Evolutionary conservation across 2,113 vertebrate species (phyloP), one percentile per base, ranked within the genome.

Genomic region (Varanus komodoensis): DNA sequence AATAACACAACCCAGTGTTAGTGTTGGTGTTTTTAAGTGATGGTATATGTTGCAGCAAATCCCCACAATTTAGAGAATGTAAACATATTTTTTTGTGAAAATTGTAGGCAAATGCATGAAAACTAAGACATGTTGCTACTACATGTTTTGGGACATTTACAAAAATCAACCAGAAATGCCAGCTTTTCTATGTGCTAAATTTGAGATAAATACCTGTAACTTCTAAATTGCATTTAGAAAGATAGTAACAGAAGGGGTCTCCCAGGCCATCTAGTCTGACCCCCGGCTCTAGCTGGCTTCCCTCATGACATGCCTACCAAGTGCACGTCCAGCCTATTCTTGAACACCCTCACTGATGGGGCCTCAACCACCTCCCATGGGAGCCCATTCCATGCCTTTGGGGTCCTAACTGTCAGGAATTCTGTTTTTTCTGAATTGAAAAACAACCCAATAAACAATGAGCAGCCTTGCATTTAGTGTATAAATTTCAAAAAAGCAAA

Each of bases 1-100:
- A 0, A 52, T 81, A 32, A 1, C 0, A 8, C 50, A 81, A 38
- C n/a, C 44, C 27, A 32, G 54, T 32, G 6, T 75, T 54, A 54
- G 21, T 50, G 57, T 1, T 32, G 57, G 29, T 50, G 52, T 0
- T 81, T 52, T n/a, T 15, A 21, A 32, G 57, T 64, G 61, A 21
- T 64, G 3, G 21, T 64, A 64, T 64, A 64, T 64, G 61, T 79
- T 25, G 19, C 44, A 79, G 44, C 38, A 21, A 73, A 73, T 73
- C 9, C 15, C 71, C 29, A 15, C 32, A 73, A 12, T 73, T 73
- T n/a, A 73, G 32, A 73, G 29, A 73, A n/a, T 14, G 19, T 38
- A 6, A 50, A 79, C 48, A 44, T 44, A 44, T 44, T 25, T 3
- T 23, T 54, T 82, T 54, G 54, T 29, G 54, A 34, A 61, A 15